phyloP scores from a whole-genome alignment of 2,888 invertebrate genomes.

The Drosophila borborema region DNA sequence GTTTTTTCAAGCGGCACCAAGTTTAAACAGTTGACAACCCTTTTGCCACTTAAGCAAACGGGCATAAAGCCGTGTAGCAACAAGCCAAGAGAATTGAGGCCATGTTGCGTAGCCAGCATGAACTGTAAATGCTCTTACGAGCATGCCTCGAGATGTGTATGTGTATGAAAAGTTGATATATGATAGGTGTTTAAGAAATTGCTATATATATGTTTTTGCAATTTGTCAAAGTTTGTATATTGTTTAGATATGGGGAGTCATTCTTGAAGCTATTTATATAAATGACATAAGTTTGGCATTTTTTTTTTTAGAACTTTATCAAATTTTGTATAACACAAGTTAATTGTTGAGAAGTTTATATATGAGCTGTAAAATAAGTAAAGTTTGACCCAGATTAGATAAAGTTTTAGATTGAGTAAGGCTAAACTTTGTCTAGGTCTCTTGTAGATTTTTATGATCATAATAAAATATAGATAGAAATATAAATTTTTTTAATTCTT shows the following conservation, averaged over 20 bases:
- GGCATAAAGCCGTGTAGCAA: not conserved
- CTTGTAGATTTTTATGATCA: no score
- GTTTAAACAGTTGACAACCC: conserved; percentile 14
- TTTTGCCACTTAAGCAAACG: conserved; percentile 10
- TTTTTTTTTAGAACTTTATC: not conserved
- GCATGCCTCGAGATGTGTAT: no score
- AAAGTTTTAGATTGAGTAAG: not conserved
- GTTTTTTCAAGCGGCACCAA: conserved; percentile 2
- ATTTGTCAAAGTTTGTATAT: not conserved
- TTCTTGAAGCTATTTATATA: not conserved
- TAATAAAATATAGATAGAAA: no score
- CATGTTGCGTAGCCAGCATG: not conserved
- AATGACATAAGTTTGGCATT: not conserved
- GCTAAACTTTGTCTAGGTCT: no score
- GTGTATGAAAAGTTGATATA: not conserved
- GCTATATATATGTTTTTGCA: not conserved
- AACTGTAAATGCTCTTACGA: not conserved
- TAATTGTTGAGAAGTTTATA: not conserved
- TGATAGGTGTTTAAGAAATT: not conserved
- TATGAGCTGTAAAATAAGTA: no score
- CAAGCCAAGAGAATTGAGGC: not conserved
- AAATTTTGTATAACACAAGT: not conserved
- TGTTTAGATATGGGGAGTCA: no score
- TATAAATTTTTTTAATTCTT: no score
- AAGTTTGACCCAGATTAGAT: not conserved